phyloP scores from a whole-genome alignment of 2,888 invertebrate genomes.

The Alviniconcha strummeri region DNA sequence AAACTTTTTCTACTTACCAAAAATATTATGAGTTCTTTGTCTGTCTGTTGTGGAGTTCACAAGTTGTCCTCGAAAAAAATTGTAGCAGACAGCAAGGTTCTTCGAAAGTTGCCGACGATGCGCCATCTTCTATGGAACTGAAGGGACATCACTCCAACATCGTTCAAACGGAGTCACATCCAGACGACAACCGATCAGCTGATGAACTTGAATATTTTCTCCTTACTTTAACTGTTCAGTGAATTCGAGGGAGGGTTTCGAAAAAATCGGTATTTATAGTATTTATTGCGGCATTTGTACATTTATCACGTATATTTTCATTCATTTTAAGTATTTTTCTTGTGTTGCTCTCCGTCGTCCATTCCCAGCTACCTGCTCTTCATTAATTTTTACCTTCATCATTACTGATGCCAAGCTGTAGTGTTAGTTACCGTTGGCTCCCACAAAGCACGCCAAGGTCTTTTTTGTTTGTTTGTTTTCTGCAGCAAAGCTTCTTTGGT shows the following conservation, averaged over 20 bases:
- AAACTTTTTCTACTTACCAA: slow-evolving; percentile 23
- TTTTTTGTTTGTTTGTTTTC: too few relatives aligned
- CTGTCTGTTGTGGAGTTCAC: slow-evolving; percentile 1
- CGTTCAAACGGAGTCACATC: not conserved
- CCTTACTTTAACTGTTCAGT: not conserved
- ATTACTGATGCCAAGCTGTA: too few relatives aligned
- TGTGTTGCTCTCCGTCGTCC: too few relatives aligned
- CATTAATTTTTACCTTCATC: too few relatives aligned
- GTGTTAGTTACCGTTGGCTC: too few relatives aligned
- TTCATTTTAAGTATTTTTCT: not conserved
- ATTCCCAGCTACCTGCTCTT: too few relatives aligned
- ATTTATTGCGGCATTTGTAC: not conserved
- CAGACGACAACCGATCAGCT: not conserved
- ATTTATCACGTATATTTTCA: not conserved
- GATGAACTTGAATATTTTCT: not conserved
- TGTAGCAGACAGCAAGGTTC: slow-evolving; percentile 32
- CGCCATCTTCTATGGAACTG: slow-evolving; percentile 32
- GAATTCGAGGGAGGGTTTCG: not conserved
- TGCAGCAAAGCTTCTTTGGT: too few relatives aligned
- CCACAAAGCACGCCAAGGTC: too few relatives aligned
- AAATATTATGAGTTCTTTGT: not conserved
- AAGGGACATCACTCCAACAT: slow-evolving; percentile 23
- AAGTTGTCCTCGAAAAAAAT: slow-evolving; percentile 25
- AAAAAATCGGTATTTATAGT: not conserved
- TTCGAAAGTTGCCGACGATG: slow-evolving; percentile 35